Conservation (phyloP, 2,113 vertebrate species). For the Oreochromis niloticus region DNA sequence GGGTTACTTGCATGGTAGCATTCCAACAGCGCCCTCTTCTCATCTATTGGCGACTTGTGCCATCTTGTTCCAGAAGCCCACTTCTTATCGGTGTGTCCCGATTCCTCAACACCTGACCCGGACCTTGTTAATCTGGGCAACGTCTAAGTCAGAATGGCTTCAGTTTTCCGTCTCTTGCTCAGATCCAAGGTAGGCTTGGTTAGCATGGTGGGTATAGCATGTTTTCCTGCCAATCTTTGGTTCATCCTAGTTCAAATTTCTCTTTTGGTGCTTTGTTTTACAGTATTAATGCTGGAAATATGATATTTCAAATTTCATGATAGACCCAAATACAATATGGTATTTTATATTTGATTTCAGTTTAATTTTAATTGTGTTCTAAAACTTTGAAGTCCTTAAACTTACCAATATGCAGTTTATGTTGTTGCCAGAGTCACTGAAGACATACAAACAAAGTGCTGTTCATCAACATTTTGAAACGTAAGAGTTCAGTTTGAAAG, state of each 20-base stretch:
- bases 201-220: neutral
- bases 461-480: neutral
- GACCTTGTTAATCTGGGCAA: too few relatives aligned
- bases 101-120: neutral
- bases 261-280: too few relatives aligned
- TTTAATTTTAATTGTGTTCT: too few relatives aligned
- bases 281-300: too few relatives aligned
- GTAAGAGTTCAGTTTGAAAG: neutral
- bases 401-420: too few relatives aligned
- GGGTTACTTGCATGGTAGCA: neutral
- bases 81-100: neutral
- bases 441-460: neutral
- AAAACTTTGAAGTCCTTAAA: too few relatives aligned
- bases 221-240: too few relatives aligned
- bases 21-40: neutral
- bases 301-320: too few relatives aligned
- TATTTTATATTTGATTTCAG: too few relatives aligned
- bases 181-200: neutral
- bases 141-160: neutral
- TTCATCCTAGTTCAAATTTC: too few relatives aligned
- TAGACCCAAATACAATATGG: too few relatives aligned
- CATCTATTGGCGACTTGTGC: neutral
- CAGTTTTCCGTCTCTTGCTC: neutral
- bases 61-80: neutral
- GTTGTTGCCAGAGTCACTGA: neutral